Percentiles rank a stretch among this genome's conserved stretches.
Evolutionary conservation across 1,140 invertebrate genomes (phyloP).

Genomic region (Pinna nobilis): DNA sequence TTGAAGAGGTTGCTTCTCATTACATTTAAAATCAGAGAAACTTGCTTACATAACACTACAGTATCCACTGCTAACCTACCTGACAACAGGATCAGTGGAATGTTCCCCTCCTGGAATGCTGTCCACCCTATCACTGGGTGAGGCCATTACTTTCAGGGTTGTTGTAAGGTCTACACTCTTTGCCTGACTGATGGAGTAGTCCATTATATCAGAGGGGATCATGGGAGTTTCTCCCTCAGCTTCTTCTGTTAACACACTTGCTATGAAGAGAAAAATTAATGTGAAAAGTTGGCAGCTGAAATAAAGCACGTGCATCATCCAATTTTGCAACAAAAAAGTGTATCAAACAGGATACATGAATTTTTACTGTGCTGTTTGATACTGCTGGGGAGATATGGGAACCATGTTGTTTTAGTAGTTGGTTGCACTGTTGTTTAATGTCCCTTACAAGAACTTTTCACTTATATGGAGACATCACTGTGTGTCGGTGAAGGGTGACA

Average conservation of each 20-base stretch:
- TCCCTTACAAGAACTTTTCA: no score
- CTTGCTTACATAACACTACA: no score
- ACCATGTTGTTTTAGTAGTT: no score
- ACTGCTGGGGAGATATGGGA: no score
- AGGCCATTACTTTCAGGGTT: conserved; percentile 79
- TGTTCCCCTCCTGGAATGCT: conserved; percentile 76
- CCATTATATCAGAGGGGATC: conserved; percentile 86
- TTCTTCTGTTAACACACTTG: conserved; percentile 82
- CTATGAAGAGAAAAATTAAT: conserved; percentile 64
- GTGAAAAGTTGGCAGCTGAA: no score
- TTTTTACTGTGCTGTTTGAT: background rate
- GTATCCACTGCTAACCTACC: conserved; percentile 55
- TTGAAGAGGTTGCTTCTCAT: no score
- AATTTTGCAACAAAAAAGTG: background rate
- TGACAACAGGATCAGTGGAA: conserved; percentile 79
- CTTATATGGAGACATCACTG: no score
- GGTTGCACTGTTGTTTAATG: no score
- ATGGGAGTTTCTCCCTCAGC: conserved; percentile 85
- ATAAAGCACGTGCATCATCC: background rate
- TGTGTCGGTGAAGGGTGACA: no score
- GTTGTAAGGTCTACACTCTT: conserved; percentile 78
- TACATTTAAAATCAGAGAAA: no score
- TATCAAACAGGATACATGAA: background rate
- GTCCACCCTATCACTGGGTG: conserved; percentile 65
- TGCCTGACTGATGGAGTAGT: conserved; percentile 80